Evolutionary conservation across 1,140 invertebrate genomes (phyloP).

Genomic region (Hycleus cichorii): DNA sequence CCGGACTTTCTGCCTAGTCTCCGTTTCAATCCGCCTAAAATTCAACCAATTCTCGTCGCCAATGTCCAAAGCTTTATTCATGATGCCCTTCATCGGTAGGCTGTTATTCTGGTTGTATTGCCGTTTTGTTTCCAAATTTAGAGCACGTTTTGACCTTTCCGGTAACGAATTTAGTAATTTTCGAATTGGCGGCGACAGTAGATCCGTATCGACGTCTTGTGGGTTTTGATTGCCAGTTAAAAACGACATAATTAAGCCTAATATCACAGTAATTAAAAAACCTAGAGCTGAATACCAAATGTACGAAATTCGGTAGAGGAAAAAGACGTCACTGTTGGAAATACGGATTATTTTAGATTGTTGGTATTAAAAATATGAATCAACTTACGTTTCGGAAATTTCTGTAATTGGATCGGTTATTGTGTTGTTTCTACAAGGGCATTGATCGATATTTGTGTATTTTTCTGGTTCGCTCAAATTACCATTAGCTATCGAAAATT

Average conservation of each 20-base stretch:
- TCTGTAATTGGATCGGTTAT: neutral
- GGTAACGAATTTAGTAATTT: conserved; percentile 31
- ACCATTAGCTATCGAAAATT: conserved; percentile 50
- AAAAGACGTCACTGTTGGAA: conserved; percentile 33
- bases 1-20: neutral
- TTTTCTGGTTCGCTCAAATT: conserved; percentile 42
- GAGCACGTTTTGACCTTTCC: conserved; percentile 6
- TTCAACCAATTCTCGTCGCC: neutral
- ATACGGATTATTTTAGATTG: too few species aligned
- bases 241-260: conserved; percentile 57
- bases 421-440: conserved; percentile 39
- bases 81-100: conserved; percentile 13
- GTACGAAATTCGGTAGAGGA: conserved; percentile 59
- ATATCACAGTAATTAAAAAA: conserved; percentile 50
- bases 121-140: neutral
- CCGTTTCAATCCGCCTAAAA: neutral
- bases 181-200: conserved; percentile 48
- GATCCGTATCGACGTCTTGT: conserved; percentile 45
- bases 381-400: neutral
- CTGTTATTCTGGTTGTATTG: neutral
- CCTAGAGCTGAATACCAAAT: conserved; percentile 67
- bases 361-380: neutral
- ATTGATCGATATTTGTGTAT: conserved; percentile 41
- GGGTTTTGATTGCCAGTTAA: conserved; percentile 52
- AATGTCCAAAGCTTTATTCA: conserved; percentile 6